Evolutionary conservation across 2,113 vertebrate species (phyloP).

Genomic region (Aspidoscelis tigris): DNA sequence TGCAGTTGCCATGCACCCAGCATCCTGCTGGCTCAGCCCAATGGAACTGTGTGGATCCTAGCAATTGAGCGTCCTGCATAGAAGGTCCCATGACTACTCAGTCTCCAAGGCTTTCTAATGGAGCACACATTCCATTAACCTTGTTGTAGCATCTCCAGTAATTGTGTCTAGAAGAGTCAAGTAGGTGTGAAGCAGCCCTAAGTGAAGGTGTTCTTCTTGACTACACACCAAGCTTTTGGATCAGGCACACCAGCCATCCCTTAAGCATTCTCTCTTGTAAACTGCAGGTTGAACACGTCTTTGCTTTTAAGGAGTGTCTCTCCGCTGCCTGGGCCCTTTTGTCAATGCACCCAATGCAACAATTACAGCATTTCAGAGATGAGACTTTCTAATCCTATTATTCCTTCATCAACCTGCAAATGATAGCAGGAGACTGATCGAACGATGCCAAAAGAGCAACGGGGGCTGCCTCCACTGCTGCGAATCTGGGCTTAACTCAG

Average conservation of each 20-base stretch:
- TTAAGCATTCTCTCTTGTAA: constrained; percentile 48
- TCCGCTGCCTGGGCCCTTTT: constrained; percentile 74
- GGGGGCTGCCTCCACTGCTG: constrained; percentile 83
- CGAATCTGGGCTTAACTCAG: constrained; percentile 90
- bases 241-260: constrained; percentile 6
- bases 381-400: constrained; percentile 94
- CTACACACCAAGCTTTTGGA: background rate
- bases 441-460: constrained; percentile 83
- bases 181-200: constrained; percentile 9
- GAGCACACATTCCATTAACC: background rate
- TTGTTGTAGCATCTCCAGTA: background rate
- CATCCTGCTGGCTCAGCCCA: no score
- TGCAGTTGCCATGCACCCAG: no score
- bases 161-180: background rate
- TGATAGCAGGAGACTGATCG: constrained; percentile 82
- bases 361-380: constrained; percentile 82
- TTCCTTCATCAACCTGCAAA: constrained; percentile 87
- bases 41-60: background rate
- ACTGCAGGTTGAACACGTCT: constrained; percentile 64
- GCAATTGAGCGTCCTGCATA: background rate
- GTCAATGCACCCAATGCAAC: constrained; percentile 79
- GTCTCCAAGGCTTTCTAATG: background rate
- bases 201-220: background rate
- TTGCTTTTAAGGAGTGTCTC: constrained; percentile 62
- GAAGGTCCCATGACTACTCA: background rate